phyloP scores from a whole-genome alignment of 1,140 invertebrate species.

The Octopus sinensis region DNA sequence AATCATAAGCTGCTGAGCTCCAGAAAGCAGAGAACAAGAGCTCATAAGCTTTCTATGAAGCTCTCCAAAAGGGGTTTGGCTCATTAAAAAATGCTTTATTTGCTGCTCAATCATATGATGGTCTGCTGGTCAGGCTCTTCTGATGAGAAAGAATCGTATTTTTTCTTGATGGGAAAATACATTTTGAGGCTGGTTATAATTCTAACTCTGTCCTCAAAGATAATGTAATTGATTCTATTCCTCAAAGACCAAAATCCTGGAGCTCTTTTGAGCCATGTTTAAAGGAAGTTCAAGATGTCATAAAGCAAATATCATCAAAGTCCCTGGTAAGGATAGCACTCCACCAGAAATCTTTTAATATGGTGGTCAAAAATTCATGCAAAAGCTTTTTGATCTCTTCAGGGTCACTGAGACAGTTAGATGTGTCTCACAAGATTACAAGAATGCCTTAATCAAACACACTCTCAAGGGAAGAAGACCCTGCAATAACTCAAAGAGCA shows the following conservation, averaged over 20 bases:
- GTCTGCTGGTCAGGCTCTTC: background rate
- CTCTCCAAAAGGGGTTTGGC: background rate
- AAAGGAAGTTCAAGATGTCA: background rate
- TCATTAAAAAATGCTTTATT: background rate
- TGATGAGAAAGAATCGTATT: too few relatives aligned
- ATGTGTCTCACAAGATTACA: too few relatives aligned
- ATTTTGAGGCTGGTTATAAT: too few relatives aligned
- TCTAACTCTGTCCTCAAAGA: too few relatives aligned
- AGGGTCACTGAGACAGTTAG: background rate
- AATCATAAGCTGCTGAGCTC: background rate
- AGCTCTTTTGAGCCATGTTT: background rate
- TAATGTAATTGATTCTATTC: background rate
- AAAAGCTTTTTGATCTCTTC: background rate
- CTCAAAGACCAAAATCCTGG: background rate
- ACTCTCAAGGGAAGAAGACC: background rate
- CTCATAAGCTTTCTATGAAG: background rate
- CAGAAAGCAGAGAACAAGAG: background rate
- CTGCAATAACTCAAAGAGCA: background rate
- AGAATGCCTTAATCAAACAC: background rate
- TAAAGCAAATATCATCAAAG: background rate
- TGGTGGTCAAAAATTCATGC: constrained; percentile 33
- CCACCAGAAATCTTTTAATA: constrained; percentile 53
- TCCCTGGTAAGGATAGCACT: background rate
- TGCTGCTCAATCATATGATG: background rate
- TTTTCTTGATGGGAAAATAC: too few relatives aligned